Percentiles rank a stretch among this genome's conserved stretches.
These are phyloP conservation scores for Arremon aurantiirostris DNA, from an alignment of 2,797 vertebrate genomes.

Conservation along the genomic window DNA sequence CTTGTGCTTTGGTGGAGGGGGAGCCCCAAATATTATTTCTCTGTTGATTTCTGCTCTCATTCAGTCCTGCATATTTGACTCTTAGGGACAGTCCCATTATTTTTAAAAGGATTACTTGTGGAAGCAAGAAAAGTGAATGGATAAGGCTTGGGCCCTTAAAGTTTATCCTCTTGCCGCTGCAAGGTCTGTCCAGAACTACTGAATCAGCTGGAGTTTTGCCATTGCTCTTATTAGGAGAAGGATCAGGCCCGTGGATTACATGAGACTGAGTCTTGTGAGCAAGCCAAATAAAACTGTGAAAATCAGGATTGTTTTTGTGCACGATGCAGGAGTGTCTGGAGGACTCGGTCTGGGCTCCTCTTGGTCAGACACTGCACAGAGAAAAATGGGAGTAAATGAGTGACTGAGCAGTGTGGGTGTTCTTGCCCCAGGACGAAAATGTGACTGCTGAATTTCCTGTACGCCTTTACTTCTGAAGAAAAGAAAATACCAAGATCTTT, in stretches of 20 bases:
- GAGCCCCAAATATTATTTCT: neutral
- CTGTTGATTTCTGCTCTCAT: neutral
- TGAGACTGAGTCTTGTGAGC: neutral
- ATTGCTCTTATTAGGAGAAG: conserved; percentile 28
- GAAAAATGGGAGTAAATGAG: neutral
- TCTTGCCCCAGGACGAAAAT: neutral
- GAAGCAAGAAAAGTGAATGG: conserved; percentile 18
- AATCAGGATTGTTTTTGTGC: neutral
- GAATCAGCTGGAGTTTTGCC: conserved; percentile 40
- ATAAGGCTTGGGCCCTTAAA: neutral
- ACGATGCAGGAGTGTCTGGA: neutral
- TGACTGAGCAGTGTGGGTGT: neutral
- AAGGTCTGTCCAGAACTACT: neutral
- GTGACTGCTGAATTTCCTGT: neutral
- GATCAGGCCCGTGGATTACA: neutral
- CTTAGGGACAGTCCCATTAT: neutral
- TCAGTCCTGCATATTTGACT: neutral
- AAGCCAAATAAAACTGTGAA: conserved; percentile 22
- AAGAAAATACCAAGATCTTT: neutral
- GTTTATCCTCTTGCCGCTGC: neutral
- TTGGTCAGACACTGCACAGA: neutral
- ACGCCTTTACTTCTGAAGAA: neutral
- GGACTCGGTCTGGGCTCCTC: neutral
- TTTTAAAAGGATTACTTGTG: conserved; percentile 31
- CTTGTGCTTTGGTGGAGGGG: neutral